Evolutionary conservation across 1,140 invertebrate genomes (phyloP), one percentile per base, ranked within the genome.

Genomic region (Pseudomyrmex sp.): DNA sequence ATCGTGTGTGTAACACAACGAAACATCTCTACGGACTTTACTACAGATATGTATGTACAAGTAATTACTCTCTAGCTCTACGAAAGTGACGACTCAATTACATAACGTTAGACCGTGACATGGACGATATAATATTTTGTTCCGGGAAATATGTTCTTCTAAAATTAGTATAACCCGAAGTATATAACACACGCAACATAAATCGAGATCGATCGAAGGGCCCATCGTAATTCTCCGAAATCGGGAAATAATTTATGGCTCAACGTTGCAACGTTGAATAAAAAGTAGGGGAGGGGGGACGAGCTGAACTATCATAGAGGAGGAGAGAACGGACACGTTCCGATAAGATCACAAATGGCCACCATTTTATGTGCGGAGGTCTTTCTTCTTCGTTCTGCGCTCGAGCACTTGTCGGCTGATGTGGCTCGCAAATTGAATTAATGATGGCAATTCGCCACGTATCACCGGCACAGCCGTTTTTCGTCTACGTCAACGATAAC

Each of bases 371-470:
- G 12, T 35, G 35, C 35, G 1, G 12, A 18, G 69, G 56, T 44
- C 20, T 72, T 80, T 80, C 66, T 80, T 80, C 76, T 26, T 70
- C 20, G 20, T 44, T 23, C 54, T n/a, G 10, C 2, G 15, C 35
- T n/a, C 35, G 13, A 46, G 46, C 23, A 59, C 12, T 70, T 70
- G 52, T 23, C 54, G 44, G 65, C 44, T 70, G 44, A 79, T 79
- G 65, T 44, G 65, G 15, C 20, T 59, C 66, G 76, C 66, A 59
- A 80, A 80, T 80, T 50, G 20, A 80, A 80, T 80, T 80, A 80
- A 80, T 54, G 76, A 18, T 18, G 66, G 20, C 76, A 50, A 59
- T 80, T 72, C 54, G 44, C 23, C 44, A 50, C 54, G 20, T 70
- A 79, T 79, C 74, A 54, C 18, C 52, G 26, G 15, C 35, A n/a